Percentiles rank a stretch among this genome's conserved stretches.
Evolutionary conservation across 2,888 invertebrate species (phyloP).

Genomic region (Tinea pellionella): DNA sequence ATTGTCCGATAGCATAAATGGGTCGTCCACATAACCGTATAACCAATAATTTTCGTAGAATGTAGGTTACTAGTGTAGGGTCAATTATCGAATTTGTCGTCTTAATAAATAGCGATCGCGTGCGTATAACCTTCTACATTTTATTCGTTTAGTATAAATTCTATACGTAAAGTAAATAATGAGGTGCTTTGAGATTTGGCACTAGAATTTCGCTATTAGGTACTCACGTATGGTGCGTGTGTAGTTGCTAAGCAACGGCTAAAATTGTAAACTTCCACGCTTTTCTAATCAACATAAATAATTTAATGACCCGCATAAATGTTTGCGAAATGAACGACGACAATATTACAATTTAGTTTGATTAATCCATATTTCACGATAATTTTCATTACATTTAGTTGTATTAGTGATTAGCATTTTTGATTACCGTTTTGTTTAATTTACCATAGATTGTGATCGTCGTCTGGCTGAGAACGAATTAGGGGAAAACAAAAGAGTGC

Average conservation of each 20-base stretch:
- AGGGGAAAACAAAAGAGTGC: neutral
- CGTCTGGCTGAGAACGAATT: neutral
- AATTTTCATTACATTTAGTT: neutral
- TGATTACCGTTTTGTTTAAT: neutral
- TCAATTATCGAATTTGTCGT: constrained; percentile 18
- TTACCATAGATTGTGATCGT: constrained; percentile 3
- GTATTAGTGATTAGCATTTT: neutral
- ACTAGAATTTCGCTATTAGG: neutral
- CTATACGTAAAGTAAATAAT: neutral
- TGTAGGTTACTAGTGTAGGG: constrained; percentile 53
- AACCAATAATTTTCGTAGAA: constrained; percentile 43
- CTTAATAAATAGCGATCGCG: neutral
- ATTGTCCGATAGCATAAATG: constrained; percentile 52
- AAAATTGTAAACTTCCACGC: neutral
- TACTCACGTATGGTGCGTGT: neutral
- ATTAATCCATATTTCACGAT: neutral
- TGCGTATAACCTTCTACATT: neutral
- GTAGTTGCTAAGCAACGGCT: neutral
- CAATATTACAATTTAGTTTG: neutral
- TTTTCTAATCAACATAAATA: constrained; percentile 5
- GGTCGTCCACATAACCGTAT: constrained; percentile 25
- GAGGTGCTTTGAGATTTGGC: neutral
- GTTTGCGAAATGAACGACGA: constrained; percentile 3
- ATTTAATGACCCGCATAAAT: constrained; percentile 3
- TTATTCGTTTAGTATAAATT: neutral